Conservation (phyloP, 2,888 invertebrate genomes). For the Aphidoletes aphidimyza region DNA sequence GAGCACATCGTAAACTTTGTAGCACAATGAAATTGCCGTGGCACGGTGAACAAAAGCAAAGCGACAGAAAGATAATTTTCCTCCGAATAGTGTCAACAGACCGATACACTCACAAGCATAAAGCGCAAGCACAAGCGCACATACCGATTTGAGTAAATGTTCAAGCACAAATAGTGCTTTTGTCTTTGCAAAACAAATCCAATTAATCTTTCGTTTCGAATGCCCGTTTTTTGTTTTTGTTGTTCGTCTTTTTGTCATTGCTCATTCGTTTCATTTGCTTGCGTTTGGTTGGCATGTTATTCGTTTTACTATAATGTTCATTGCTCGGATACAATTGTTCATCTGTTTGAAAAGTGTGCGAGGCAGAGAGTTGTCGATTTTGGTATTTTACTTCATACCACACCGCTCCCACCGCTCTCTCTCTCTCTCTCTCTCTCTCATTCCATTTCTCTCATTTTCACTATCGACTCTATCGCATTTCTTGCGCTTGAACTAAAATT, state of each 20-base stretch:
- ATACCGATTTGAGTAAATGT: constrained; percentile 47
- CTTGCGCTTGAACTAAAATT: not conserved
- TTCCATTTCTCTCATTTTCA: not conserved
- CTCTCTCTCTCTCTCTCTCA: not conserved
- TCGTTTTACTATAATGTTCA: not conserved
- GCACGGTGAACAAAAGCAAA: constrained; percentile 43
- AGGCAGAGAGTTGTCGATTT: not conserved
- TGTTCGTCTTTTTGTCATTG: constrained; percentile 44
- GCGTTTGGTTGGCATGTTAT: not conserved
- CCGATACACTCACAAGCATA: not conserved
- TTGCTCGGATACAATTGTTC: constrained; percentile 4
- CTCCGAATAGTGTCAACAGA: constrained; percentile 53
- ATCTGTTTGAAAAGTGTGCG: not conserved
- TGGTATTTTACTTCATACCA: not conserved
- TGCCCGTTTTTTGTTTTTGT: constrained; percentile 9
- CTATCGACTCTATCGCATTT: not conserved
- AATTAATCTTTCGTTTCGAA: constrained; percentile 54
- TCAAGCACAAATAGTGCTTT: constrained; percentile 47
- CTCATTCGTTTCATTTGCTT: constrained; percentile 50
- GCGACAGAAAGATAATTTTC: constrained; percentile 52
- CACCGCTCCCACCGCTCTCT: no score
- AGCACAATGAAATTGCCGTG: constrained; percentile 10
- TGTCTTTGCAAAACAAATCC: constrained; percentile 53
- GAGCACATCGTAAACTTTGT: constrained; percentile 44
- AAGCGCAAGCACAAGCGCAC: not conserved